Base-by-base conservation (phyloP, 2,888 invertebrate genomes). In the Cyaniris semiargus region DNA sequence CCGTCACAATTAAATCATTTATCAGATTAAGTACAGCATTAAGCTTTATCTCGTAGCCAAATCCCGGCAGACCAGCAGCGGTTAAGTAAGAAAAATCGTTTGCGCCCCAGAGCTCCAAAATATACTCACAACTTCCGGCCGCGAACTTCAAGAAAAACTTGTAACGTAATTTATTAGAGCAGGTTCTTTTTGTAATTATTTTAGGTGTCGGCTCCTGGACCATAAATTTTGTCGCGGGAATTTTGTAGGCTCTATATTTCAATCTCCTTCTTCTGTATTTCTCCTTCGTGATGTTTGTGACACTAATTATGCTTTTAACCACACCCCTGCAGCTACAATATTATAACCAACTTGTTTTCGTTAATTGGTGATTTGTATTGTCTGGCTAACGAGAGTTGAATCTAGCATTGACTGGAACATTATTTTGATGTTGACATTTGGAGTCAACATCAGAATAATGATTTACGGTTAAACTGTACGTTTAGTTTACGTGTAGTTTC, bases 31-130 rank as follows among this genome's bases (percentile, higher is more conserved):
- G 71, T 71, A 23, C n/a, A 10, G 4, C 34, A 71, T 71, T 38
- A 71, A 71, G 38, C 38, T 71, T 71, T 21, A 34, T n/a, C 34
- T n/a, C 34, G 34, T 18, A 70, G 70, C 70, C 70, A 21, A 60
- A 60, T 23, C 60, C 60, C 60, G 23, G 23, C 8, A 10, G 60
- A 13, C 23, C 23, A 23, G 23, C 1, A 5, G 21, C 60, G 23
- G 60, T 60, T 27, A 66, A 66, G 66, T 66, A 66, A 66, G 66
- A 66, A 66, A 31, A 66, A 66, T 66, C 66, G 66, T 66, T 66
- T 27, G 15, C 15, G 27, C 27, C 66, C 21, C 10, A 66, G 27
- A 31, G 27, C 27, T 23, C 60, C 66, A 66, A 66, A 66, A 66
- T 66, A 27, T 31, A 66, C 27, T 31, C 27, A 7, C 66, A 66